phyloP scores from a whole-genome alignment of 2,797 vertebrate genomes.

The Hippoglossus hippoglossus region DNA sequence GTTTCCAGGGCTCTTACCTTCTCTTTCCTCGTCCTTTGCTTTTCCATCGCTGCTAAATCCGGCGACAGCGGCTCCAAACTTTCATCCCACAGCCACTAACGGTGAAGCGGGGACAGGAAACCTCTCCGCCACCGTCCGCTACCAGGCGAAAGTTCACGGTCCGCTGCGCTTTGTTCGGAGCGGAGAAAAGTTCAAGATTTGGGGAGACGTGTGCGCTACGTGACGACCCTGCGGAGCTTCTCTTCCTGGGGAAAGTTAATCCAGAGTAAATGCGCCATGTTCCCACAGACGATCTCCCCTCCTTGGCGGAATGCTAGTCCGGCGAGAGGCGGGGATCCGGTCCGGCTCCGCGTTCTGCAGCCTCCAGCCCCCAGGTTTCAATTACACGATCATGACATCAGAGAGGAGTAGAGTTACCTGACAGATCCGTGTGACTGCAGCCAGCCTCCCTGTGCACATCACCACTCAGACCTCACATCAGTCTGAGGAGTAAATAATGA shows the following conservation, averaged over 20 bases:
- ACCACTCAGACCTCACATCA: no score
- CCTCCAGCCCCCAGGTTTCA: slow-evolving; percentile 57
- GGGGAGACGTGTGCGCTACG: neutral
- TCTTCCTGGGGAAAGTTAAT: slow-evolving; percentile 56
- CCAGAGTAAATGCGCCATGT: slow-evolving; percentile 83
- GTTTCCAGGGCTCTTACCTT: slow-evolving; percentile 75
- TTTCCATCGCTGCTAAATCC: slow-evolving; percentile 82
- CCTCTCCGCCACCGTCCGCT: slow-evolving; percentile 22
- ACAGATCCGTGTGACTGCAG: slow-evolving; percentile 19
- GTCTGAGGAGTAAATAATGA: no score
- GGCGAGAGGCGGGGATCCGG: slow-evolving; percentile 82
- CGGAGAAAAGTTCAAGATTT: accelerated
- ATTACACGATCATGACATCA: slow-evolving; percentile 80
- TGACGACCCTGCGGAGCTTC: neutral
- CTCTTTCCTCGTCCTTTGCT: slow-evolving; percentile 77
- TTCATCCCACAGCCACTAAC: slow-evolving; percentile 71
- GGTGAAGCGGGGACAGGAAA: slow-evolving; percentile 51
- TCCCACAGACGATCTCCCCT: slow-evolving; percentile 66
- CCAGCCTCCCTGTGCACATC: neutral
- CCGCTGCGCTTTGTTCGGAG: neutral
- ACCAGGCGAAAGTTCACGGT: neutral
- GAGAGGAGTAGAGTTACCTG: slow-evolving; percentile 81
- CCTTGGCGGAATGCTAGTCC: slow-evolving; percentile 68
- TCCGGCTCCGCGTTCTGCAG: slow-evolving; percentile 70
- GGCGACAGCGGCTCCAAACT: slow-evolving; percentile 66